Evolutionary conservation across 2,888 invertebrate species (phyloP), one percentile per base, ranked within the genome.

Genomic region (Parthenolecanium corni): DNA sequence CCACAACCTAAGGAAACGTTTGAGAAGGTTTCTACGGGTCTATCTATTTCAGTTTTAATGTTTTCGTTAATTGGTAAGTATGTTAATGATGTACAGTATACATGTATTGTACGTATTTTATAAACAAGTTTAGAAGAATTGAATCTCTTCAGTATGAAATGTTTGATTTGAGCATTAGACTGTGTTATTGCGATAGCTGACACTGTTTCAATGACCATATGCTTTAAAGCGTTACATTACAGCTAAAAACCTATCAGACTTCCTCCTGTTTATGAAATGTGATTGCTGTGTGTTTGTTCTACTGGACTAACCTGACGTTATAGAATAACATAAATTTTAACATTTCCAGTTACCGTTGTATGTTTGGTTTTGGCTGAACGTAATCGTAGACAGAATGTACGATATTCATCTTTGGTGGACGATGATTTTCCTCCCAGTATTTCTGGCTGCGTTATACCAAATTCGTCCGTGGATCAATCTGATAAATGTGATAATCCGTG

Each of bases 271-370:
- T n/a, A n/a, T n/a, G n/a, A n/a, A n/a, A n/a, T n/a, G n/a, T n/a
- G n/a, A n/a, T n/a, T n/a, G n/a, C n/a, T n/a, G n/a, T n/a, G n/a
- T n/a, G n/a, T n/a, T n/a, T n/a, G n/a, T n/a, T n/a, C n/a, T n/a
- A n/a, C n/a, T n/a, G n/a, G n/a, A n/a, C n/a, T n/a, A n/a, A n/a
- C n/a, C n/a, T n/a, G n/a, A n/a, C n/a, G n/a, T n/a, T n/a, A n/a
- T n/a, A n/a, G n/a, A n/a, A n/a, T n/a, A 31, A 31, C 31, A 31
- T 31, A 6, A 4, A 31, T 18, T 18, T 49, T 18, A 24, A 14
- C 9, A n/a, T 52, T 61, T 61, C 20, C 62, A 63, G 63, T 63
- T 12, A 63, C 54, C 5, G 53, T 63, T 21, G 54, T 64, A 4
- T 64, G 54, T 25, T 20, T 64, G 21, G 40, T 57, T 11, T 11